phyloP scores from a whole-genome alignment of 2,113 vertebrate genomes.

The Eonycteris spelaea region DNA sequence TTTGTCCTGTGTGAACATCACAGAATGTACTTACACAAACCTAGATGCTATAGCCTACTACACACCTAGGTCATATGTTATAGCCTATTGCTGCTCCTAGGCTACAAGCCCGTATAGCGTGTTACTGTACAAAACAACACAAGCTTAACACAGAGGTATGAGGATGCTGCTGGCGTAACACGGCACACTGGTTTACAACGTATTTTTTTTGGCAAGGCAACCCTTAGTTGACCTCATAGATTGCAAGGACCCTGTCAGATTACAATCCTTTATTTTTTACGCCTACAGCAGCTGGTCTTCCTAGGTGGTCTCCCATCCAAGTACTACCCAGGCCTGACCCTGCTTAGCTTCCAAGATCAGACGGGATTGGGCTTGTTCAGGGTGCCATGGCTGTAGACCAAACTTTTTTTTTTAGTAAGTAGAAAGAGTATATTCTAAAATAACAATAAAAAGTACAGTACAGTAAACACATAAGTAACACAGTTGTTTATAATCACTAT shows the following conservation, averaged over 20 bases:
- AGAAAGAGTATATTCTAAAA: background rate
- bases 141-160: background rate
- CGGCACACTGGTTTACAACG: background rate
- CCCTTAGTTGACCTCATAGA: too few relatives aligned
- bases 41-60: background rate
- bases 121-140: background rate
- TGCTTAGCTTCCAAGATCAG: too few relatives aligned
- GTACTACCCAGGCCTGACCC: too few relatives aligned
- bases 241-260: too few relatives aligned
- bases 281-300: too few relatives aligned
- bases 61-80: background rate
- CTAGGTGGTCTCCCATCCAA: too few relatives aligned
- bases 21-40: background rate
- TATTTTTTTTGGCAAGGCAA: background rate
- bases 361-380: too few relatives aligned
- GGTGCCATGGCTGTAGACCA: too few relatives aligned
- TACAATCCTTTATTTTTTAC: too few relatives aligned
- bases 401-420: background rate
- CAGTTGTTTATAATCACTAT: background rate
- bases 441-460: too few relatives aligned
- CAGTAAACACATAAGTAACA: background rate
- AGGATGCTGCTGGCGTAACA: background rate
- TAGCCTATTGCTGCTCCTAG: background rate
- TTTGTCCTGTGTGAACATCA: background rate
- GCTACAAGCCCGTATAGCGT: background rate